phyloP scores from a whole-genome alignment of 2,797 vertebrate species.

The Labeo calbasu region DNA sequence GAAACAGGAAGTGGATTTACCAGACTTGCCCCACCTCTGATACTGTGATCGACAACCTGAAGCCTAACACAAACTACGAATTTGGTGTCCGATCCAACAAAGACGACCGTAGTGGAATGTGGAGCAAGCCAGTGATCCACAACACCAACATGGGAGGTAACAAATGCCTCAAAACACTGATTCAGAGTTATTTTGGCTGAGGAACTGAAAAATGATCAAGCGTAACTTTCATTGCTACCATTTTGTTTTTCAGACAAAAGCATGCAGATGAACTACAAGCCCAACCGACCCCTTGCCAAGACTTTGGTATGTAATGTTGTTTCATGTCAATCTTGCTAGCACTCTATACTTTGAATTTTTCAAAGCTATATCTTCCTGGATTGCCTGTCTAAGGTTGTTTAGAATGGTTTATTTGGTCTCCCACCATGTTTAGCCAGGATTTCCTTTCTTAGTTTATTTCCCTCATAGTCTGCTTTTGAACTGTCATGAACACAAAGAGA shows the following conservation, averaged over 20 bases:
- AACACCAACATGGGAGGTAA: conserved; percentile 84
- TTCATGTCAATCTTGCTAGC: neutral
- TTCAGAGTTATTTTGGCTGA: neutral
- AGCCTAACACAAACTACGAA: conserved; percentile 90
- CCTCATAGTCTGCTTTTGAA: neutral
- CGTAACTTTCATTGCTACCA: neutral
- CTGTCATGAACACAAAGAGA: neutral
- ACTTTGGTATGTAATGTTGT: conserved; percentile 59
- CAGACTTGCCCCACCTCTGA: conserved; percentile 93
- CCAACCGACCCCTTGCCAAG: conserved; percentile 52
- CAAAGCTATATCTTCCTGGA: too few species aligned
- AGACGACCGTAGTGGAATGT: conserved; percentile 81
- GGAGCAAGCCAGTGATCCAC: conserved; percentile 89
- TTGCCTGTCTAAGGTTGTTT: neutral
- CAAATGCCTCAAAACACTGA: conserved; percentile 48
- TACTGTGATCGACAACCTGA: conserved; percentile 91
- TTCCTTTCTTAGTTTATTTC: neutral
- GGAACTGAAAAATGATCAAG: neutral
- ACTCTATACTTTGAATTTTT: too few species aligned
- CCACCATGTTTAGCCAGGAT: neutral
- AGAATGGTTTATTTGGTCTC: neutral
- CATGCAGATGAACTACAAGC: conserved; percentile 65
- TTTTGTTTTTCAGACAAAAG: conserved; percentile 70
- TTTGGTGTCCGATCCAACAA: conserved; percentile 88
- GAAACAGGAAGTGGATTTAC: conserved; percentile 92